A percentile compares a stretch with the other conserved stretches of the same genome.
These are phyloP conservation scores for Lasioglossum pauxillum DNA, from an alignment of 2,888 invertebrate species.

Conservation along the genomic window DNA sequence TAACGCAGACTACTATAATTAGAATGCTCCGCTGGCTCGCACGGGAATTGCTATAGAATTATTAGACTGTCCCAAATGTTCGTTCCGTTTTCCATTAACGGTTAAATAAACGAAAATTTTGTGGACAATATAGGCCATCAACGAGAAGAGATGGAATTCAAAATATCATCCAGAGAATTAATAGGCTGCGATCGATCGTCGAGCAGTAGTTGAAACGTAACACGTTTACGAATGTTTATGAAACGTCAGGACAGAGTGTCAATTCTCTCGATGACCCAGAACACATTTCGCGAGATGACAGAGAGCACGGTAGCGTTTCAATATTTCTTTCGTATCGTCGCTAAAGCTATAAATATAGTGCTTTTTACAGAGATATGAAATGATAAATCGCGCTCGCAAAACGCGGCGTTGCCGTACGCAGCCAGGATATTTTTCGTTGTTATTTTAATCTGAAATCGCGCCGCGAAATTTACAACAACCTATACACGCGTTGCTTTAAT, in stretches of 20 bases:
- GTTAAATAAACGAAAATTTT: neutral
- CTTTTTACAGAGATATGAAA: conserved; percentile 28
- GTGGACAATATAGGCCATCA: neutral
- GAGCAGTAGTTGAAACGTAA: neutral
- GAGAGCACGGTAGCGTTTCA: conserved; percentile 32
- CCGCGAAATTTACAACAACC: neutral
- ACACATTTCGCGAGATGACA: conserved; percentile 39
- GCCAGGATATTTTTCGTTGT: conserved; percentile 22
- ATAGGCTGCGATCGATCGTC: neutral
- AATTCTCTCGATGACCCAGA: conserved; percentile 21
- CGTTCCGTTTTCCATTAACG: neutral
- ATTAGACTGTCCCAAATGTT: neutral
- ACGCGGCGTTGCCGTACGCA: neutral
- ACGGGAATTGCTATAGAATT: neutral
- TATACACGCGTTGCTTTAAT: neutral
- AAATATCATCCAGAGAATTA: neutral
- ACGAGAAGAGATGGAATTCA: no score
- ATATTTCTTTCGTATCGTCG: conserved; percentile 52
- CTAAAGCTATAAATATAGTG: conserved; percentile 47
- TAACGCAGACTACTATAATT: neutral
- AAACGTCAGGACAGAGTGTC: conserved; percentile 17
- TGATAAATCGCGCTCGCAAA: conserved; percentile 37
- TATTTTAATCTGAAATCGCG: neutral
- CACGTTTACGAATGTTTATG: neutral
- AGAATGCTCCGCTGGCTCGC: neutral